phyloP scores from a whole-genome alignment of 2,113 vertebrate species.

The Heloderma charlesbogerti region DNA sequence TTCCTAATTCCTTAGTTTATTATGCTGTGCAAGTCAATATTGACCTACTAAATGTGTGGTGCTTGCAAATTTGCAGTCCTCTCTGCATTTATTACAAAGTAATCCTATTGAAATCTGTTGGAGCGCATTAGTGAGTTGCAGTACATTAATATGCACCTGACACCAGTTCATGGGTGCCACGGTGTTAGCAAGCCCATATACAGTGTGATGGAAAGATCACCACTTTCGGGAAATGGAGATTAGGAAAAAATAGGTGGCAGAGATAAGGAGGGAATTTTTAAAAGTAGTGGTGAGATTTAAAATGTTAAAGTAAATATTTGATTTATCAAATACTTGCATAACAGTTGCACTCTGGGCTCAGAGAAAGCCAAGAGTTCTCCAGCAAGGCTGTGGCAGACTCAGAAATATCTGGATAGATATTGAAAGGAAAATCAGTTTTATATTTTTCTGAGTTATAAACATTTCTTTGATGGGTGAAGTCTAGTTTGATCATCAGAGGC shows the following conservation, averaged over 20 bases:
- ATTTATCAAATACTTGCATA: background rate
- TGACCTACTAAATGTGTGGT: background rate
- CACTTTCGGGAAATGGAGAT: background rate
- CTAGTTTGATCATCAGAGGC: background rate
- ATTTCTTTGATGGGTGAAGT: background rate
- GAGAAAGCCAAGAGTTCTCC: background rate
- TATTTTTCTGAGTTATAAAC: background rate
- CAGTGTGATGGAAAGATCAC: background rate
- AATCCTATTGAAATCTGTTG: background rate
- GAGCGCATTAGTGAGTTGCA: background rate
- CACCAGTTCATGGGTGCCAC: background rate
- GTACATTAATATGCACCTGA: background rate
- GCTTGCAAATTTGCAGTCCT: background rate
- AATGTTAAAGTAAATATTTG: background rate
- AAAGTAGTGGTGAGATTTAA: background rate
- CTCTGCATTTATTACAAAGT: background rate
- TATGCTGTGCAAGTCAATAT: background rate
- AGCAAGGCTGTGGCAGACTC: background rate
- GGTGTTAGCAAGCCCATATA: background rate
- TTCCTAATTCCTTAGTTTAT: background rate
- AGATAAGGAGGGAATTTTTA: background rate
- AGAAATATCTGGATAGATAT: background rate
- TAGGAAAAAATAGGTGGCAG: background rate
- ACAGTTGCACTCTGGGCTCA: background rate
- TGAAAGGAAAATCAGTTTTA: background rate